Percentiles rank a stretch among this genome's conserved stretches.
Conservation (phyloP, 2,888 invertebrate species). For the Ditylenchus weischeri region DNA sequence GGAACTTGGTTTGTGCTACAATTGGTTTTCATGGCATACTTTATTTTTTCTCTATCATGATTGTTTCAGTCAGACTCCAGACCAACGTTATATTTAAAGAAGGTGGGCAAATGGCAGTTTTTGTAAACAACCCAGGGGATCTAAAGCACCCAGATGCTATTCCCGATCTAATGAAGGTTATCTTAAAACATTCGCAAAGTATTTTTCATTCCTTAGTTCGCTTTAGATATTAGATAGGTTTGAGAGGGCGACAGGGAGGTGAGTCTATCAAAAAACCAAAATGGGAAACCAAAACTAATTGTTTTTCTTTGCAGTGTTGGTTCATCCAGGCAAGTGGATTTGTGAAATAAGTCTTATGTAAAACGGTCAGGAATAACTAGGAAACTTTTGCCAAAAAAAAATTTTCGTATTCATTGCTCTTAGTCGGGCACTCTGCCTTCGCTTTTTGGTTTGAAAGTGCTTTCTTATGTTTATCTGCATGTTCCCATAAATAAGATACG, state of each 20-base stretch:
- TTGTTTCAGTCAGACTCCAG: conserved; percentile 45
- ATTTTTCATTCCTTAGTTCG: not conserved
- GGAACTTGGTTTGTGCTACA: conserved; percentile 31
- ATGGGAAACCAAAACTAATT: too few species aligned
- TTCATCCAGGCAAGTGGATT: conserved; percentile 26
- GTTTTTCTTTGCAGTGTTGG: conserved; percentile 39
- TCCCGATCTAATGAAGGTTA: conserved; percentile 48
- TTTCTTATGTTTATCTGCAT: too few species aligned
- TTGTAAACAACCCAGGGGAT: conserved; percentile 57
- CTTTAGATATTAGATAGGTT: conserved; percentile 41
- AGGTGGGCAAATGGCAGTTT: conserved; percentile 56
- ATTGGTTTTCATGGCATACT: too few species aligned
- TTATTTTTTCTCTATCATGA: not conserved
- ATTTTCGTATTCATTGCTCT: too few species aligned
- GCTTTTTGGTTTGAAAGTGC: too few species aligned
- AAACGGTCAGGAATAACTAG: too few species aligned
- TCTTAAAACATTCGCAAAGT: not conserved
- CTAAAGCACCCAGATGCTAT: conserved; percentile 43
- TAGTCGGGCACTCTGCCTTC: too few species aligned
- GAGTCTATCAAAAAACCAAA: too few species aligned
- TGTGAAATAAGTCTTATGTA: too few species aligned
- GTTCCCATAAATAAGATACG: too few species aligned
- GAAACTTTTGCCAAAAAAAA: too few species aligned
- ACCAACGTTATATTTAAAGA: conserved; percentile 57
- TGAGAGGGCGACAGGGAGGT: conserved; percentile 46